Evolutionary conservation across 2,113 vertebrate species (phyloP), one percentile per base, ranked within the genome.

Genomic region (Eretmochelys imbricata): DNA sequence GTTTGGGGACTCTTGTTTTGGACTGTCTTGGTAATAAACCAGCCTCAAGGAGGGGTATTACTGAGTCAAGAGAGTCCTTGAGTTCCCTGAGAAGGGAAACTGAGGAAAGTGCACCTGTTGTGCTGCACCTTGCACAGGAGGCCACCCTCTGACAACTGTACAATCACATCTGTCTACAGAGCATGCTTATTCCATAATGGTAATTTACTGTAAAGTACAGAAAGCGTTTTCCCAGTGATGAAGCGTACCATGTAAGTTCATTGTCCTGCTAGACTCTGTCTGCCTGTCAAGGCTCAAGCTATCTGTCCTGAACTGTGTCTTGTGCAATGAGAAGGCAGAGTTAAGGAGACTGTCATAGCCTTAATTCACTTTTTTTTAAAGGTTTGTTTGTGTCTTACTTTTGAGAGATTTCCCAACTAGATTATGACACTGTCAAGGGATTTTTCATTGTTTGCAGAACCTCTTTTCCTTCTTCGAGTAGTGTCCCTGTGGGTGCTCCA

Each of bases 281-380:
- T 65, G 13, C 6, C 31, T 31, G 12, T 65, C 59, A 65, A 65
- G 31, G 31, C 35, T 65, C 31, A 5, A 65, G 6, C 59, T 24
- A 38, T 5, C 27, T 14, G 31, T 42, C 31, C 22, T 57, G 42
- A 84, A 35, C 8, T 1, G 10, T 2, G 1, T 24, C 53, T 57
- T 42, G 12, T 95, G 83, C 53, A 0, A 0, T 14, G 13, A 69
- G 3, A 69, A 51, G 65, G 80, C 35, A 57, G 84, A 65, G 31
- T 3, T 57, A 46, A 25, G 75, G 13, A 25, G 91, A 29, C 0
- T 31, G 27, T 42, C 80, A 38, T 55, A 86, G 42, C 35, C 5
- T 78, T 57, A 78, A 20, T 57, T 10, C 65, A 65, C 25, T 35
- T 29, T 50, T 55, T 3, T 38, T 29, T 50, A 59, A 48, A 22